These are phyloP conservation scores for Orchesella cincta DNA, from an alignment of 1,140 invertebrate genomes.

Conservation along the genomic window DNA sequence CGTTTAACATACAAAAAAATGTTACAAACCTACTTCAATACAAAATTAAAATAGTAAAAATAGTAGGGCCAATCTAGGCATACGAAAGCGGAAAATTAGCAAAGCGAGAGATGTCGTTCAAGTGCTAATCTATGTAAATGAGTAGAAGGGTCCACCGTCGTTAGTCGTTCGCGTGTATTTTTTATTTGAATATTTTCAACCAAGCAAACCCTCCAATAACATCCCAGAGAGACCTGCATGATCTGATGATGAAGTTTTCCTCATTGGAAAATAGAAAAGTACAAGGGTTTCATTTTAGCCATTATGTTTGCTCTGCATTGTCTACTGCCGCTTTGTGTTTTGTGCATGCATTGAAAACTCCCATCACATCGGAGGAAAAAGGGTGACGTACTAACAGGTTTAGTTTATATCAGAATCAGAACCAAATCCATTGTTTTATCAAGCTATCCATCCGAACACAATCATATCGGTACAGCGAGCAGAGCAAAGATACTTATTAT, in stretches of 20 bases:
- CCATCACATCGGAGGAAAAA: too few species aligned
- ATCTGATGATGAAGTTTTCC: neutral
- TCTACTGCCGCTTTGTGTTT: neutral
- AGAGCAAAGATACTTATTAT: too few species aligned
- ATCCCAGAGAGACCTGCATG: neutral
- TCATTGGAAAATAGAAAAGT: neutral
- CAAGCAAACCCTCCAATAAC: neutral
- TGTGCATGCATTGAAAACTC: too few species aligned
- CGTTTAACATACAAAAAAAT: too few species aligned
- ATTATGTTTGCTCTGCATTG: neutral
- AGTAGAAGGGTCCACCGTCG: slow-evolving; percentile 22
- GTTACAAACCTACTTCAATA: too few species aligned
- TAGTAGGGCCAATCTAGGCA: too few species aligned
- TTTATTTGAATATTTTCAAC: neutral
- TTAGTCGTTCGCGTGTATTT: neutral
- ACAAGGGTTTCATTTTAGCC: neutral
- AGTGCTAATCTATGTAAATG: slow-evolving; percentile 52
- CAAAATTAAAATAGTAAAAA: too few species aligned
- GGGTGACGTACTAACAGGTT: too few species aligned
- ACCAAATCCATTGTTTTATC: too few species aligned
- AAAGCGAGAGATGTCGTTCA: slow-evolving; percentile 44
- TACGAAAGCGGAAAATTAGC: slow-evolving; percentile 51
- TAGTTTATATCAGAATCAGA: too few species aligned
- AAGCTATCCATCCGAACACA: too few species aligned
- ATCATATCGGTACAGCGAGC: too few species aligned